phyloP scores from a whole-genome alignment of 2,113 vertebrate species.

The Anhinga anhinga region DNA sequence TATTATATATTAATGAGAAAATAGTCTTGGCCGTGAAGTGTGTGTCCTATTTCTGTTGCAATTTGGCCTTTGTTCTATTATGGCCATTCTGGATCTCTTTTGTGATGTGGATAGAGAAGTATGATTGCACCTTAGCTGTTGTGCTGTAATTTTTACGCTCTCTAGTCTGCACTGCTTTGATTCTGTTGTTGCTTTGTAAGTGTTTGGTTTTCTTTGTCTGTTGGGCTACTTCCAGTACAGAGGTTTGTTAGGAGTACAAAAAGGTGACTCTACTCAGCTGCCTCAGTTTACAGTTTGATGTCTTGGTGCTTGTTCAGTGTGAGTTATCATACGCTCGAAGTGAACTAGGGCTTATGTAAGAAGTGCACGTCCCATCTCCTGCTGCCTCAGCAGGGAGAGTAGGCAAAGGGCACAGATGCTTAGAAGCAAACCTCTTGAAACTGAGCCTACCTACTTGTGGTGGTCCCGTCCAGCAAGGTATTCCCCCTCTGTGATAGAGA shows the following conservation, averaged over 20 bases:
- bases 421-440: background rate
- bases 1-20: background rate
- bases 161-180: background rate
- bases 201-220: background rate
- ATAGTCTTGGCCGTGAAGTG: background rate
- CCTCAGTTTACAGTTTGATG: background rate
- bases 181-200: background rate
- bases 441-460: rapidly evolving
- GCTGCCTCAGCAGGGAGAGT: background rate
- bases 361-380: background rate
- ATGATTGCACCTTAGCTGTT: background rate
- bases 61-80: background rate
- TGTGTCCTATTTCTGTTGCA: background rate
- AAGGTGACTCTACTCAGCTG: background rate
- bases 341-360: background rate
- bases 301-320: background rate
- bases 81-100: background rate
- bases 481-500: background rate
- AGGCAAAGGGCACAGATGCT: background rate
- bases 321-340: background rate
- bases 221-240: background rate
- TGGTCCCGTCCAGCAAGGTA: background rate
- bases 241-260: background rate
- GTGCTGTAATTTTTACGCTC: background rate
- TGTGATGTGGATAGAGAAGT: background rate